Base-by-base conservation (phyloP, 1,140 invertebrate genomes). In the Samia ricini region DNA sequence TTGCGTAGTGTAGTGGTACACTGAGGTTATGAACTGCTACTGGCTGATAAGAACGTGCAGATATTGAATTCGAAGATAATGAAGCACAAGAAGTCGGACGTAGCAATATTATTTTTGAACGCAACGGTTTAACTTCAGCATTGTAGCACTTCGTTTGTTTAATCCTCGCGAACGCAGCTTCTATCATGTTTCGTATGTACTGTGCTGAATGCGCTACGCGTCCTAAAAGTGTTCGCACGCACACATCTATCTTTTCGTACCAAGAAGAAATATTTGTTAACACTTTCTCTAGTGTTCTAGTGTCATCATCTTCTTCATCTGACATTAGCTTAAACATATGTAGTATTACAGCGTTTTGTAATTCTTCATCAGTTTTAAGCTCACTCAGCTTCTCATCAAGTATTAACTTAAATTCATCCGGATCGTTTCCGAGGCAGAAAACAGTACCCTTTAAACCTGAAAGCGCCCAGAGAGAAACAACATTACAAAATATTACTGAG, bases 401-500 rank as follows among this genome's bases (percentile, higher is more conserved):
- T 15, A 33, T 23, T 1, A 36, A 29, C 20, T 60, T 55, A 21
- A 81, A 65, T 12, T 79, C 71, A 7, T 68, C 49, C 3, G 79
- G 79, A 2, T 57, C 29, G 19, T 66, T 61, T 0, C 77, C 79
- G 0, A 83, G 7, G 29, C 77, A 83, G 51, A 71, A 83, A 1
- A 83, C 68, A 4, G 76, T 79, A 5, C 81, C 81, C 15, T 51
- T 67, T 10, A 75, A 36, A 55, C 79, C 81, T 83, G 50, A 36
- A 58, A 62, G 61, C 36, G 5, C 10, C n/a, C 3, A 56, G 4
- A 5, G 26, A 22, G 42, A 59, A 20, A 29, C 18, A 54, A 20
- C 12, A 23, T n/a, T 26, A 61, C 20, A n/a, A 24, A 15, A 18
- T 4, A 15, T 15, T 5, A 49, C 4, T 29, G 3, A 26, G 3